Base-by-base conservation (phyloP, 2,888 invertebrate species). In the Perdita meconis region DNA sequence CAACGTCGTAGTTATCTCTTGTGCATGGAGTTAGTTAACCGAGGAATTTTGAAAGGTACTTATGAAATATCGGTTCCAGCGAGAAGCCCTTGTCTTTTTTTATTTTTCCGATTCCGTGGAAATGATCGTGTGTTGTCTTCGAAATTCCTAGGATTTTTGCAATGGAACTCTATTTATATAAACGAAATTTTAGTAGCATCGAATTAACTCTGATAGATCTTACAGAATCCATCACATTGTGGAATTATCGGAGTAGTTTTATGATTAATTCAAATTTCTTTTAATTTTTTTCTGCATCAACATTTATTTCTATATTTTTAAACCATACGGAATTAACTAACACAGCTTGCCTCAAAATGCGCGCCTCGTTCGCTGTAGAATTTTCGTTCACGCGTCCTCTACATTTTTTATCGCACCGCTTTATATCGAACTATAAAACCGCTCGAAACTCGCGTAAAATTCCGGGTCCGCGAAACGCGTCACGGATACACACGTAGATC, bases 371-470 rank as follows among this genome's bases (percentile, higher is more conserved):
- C 2, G 6, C n/a, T 12, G 8, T 36, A 44, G 26, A 22, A 24
- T 57, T 34, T 13, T 22, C 19, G 24, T 6, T 19, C 30, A 10
- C 13, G 24, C 36, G 26, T 10, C n/a, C 1, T 13, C 13, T 2
- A 8, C 53, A n/a, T 16, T 47, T 71, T 59, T 24, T 24, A 16
- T 19, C 4, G 0, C n/a, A 19, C 26, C 47, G 19, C 61, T 68
- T 73, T 64, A 74, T 38, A 53, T 56, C 22, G 38, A 12, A 26
- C 30, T 42, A 13, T 74, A 64, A 74, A 74, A 64, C 59, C 47
- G 36, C 38, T 24, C 26, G 57, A 44, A 57, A 51, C 30, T 22
- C 57, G 1, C 47, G 24, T 50, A 38, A 59, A 73, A 53, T 22
- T 22, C n/a, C 2, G 30, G 30, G 22, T 34, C 13, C 22, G 13